phyloP scores from a whole-genome alignment of 2,113 vertebrate species.

The Semnopithecus entellus region DNA sequence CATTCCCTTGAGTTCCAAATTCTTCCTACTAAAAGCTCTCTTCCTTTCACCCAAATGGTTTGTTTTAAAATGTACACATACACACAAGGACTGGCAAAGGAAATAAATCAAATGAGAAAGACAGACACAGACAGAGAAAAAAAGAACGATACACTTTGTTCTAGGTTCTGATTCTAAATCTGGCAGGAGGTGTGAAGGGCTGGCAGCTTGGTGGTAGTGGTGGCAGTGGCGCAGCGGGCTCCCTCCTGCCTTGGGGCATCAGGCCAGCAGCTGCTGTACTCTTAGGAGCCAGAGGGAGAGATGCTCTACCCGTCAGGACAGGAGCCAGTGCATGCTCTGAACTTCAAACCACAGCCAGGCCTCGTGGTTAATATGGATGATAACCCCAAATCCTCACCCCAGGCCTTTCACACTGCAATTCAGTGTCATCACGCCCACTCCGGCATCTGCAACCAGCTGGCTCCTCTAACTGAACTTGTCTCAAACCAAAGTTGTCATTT shows the following conservation, averaged over 20 bases:
- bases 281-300: slow-evolving; percentile 13
- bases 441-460: background rate
- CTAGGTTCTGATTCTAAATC: slow-evolving; percentile 71
- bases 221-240: background rate
- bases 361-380: background rate
- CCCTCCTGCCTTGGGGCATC: background rate
- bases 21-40: slow-evolving; percentile 38
- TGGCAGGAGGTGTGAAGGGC: slow-evolving; percentile 69
- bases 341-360: background rate
- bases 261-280: slow-evolving; percentile 39
- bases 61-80: slow-evolving; percentile 54
- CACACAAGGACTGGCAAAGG: slow-evolving; percentile 37
- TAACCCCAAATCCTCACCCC: background rate
- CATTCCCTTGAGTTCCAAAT: background rate
- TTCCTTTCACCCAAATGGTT: slow-evolving; percentile 32
- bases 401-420: background rate
- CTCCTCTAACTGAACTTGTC: background rate
- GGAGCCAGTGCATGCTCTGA: background rate
- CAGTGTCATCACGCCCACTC: background rate
- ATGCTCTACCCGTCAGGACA: background rate
- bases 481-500: background rate
- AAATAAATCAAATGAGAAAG: slow-evolving; percentile 64
- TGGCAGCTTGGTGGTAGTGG: slow-evolving; percentile 51
- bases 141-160: slow-evolving; percentile 62
- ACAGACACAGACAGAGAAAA: background rate